Base-by-base conservation (phyloP, 2,797 vertebrate genomes). In the Gallinago solitaria region DNA sequence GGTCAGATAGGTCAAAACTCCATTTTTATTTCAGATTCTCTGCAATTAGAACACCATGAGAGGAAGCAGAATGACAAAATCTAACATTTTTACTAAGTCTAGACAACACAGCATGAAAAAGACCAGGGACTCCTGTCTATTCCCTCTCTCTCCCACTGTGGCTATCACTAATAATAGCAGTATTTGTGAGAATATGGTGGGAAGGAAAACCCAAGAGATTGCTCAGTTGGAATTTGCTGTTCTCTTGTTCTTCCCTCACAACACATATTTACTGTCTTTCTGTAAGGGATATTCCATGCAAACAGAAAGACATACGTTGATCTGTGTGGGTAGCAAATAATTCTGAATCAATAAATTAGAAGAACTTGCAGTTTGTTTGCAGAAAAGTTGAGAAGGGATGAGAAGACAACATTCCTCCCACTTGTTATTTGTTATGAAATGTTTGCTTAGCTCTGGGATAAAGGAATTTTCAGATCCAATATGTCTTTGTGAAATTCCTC, bases 31-130 rank as follows among this genome's bases (percentile, higher is more conserved):
- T 93, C 73, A 93, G 64, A 93, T 84, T 83, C 83, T 64, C 63
- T 68, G 70, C 70, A 82, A 76, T 95, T 73, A 25, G 45, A 86
- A 67, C 54, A 82, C 59, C 37, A 69, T 2, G 23, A 96, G 63
- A 90, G 54, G 56, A 94, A 92, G 50, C 19, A 74, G 33, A 48
- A 94, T 85, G 78, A 95, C 93, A 94, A 95, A 83, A 95, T 90
- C 63, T 74, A 93, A 86, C 84, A 91, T 96, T 96, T 87, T 95
- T 95, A 41, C 35, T 48, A 80, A 90, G 96, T 96, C 96, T 95
- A 96, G 95, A 97, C 96, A 91, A 95, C 83, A 91, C 95, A 96
- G 95, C 93, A 94, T 76, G 93, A 93, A 96, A 95, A 87, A 91
- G 93, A 76, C 83, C 87, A 92, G 47, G 69, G 85, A 91, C 67